phyloP scores from a whole-genome alignment of 2,113 vertebrate species.

The Daubentonia madagascariensis region DNA sequence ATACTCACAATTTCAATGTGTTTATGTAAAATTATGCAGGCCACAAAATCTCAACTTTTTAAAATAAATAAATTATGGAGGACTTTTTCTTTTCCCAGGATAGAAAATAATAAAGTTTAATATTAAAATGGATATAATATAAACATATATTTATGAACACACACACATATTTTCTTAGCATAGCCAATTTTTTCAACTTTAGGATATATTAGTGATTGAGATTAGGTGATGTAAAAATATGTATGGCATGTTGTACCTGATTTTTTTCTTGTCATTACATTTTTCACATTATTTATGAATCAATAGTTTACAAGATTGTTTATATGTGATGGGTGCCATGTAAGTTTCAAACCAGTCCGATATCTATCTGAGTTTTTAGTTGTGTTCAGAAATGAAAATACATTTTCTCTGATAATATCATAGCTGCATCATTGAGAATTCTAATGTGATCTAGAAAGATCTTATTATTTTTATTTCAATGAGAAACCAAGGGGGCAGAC shows the following conservation, averaged over 20 bases:
- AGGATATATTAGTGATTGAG: not conserved
- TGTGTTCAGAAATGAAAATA: not conserved
- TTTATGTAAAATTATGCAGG: not conserved
- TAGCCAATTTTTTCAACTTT: not conserved
- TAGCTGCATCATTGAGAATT: not conserved
- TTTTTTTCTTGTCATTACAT: not conserved
- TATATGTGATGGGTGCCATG: not conserved
- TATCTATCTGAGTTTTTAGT: not conserved
- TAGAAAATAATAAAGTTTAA: not conserved
- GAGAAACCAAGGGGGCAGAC: accelerated
- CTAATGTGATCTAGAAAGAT: not conserved
- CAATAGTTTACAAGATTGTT: not conserved
- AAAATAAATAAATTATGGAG: not conserved
- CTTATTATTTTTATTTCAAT: not conserved
- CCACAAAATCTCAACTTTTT: not conserved
- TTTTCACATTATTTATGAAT: not conserved
- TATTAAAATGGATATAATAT: not conserved
- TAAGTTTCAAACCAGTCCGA: not conserved
- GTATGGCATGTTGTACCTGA: accelerated
- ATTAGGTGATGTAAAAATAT: not conserved
- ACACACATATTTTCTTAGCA: not conserved
- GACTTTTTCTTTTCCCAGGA: not conserved
- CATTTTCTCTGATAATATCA: not conserved
- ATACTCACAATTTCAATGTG: not conserved
- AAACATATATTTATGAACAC: not conserved